phyloP scores from a whole-genome alignment of 2,888 invertebrate species.

The Drepana falcataria region DNA sequence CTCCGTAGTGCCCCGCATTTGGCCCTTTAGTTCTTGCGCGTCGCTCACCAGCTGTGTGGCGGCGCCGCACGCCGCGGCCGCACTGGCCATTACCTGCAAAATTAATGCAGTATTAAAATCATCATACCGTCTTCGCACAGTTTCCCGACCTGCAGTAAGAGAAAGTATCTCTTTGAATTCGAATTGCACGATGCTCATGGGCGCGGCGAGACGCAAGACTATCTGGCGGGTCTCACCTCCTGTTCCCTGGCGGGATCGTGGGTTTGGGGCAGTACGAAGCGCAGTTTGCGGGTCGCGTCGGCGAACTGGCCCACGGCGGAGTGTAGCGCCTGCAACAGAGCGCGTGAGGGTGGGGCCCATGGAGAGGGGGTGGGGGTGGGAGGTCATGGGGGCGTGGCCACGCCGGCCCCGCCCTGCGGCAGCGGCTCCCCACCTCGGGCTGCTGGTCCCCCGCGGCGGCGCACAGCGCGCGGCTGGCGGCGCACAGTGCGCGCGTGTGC shows the following conservation, averaged over 20 bases:
- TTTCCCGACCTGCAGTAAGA: no score
- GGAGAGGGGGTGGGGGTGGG: no score
- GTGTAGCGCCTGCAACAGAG: conserved; percentile 23
- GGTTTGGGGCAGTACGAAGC: conserved; percentile 23
- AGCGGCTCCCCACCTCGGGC: conserved; percentile 9
- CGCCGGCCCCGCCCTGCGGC: not conserved
- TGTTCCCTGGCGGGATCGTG: conserved; percentile 25
- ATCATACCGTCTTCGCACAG: no score
- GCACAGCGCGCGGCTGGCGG: conserved; percentile 21
- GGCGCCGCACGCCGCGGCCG: conserved; percentile 27
- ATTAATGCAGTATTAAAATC: not conserved
- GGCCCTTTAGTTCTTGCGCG: not conserved
- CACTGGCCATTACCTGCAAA: conserved; percentile 33
- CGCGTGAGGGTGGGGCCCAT: no score
- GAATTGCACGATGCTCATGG: no score
- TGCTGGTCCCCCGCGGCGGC: conserved; percentile 14
- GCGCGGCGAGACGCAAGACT: no score
- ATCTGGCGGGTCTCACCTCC: conserved; percentile 21
- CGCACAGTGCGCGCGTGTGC: conserved; percentile 25
- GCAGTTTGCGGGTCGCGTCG: conserved; percentile 23
- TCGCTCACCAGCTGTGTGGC: conserved; percentile 26
- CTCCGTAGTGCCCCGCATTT: conserved; percentile 13
- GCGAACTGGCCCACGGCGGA: conserved; percentile 25
- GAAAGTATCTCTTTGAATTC: no score
- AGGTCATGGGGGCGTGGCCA: no score